Base-by-base conservation (phyloP, 2,113 vertebrate genomes). In the Origma solitaria region DNA sequence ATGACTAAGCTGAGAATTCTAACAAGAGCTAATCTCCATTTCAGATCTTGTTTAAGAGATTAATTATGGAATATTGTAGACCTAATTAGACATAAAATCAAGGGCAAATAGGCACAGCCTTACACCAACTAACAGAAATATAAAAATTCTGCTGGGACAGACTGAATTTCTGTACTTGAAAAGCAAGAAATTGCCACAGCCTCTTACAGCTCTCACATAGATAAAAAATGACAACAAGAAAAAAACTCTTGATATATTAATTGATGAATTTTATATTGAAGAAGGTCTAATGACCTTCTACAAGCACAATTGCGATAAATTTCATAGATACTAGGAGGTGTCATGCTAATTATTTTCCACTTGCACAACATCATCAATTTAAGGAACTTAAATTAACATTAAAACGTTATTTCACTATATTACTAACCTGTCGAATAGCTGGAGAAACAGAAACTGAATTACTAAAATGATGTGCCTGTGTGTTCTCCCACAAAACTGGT, bases 61-160 rank as follows among this genome's bases (percentile, higher is more conserved):
- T 95, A 75, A 92, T 93, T 95, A 90, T 73, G 28, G 51, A 92
- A 78, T 94, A 90, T 42, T 72, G 30, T 84, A 93, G 86, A 85
- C 35, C 21, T 92, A 93, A 92, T 93, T 94, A 92, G 81, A 78
- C 37, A 68, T 11, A 25, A 80, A 91, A 94, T 92, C 38, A 69
- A 65, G 35, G 49, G 18, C 75, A 95, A 93, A 77, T 56, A 68
- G 42, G n/a, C 68, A 51, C 25, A 83, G 68, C 7, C 14, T 81
- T 88, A 71, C 30, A 60, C 20, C 38, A 88, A 15, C 42, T 61
- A 69, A 50, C 17, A 78, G 78, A 95, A 95, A 83, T 54, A 70
- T 21, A 47, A 89, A 70, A 94, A 50, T 30, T 49, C 31, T 73
- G 22, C 33, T 82, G 56, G 12, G 82, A 86, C 47, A 54, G 51